phyloP scores from a whole-genome alignment of 2,113 vertebrate genomes.

The Sylvia atricapilla region DNA sequence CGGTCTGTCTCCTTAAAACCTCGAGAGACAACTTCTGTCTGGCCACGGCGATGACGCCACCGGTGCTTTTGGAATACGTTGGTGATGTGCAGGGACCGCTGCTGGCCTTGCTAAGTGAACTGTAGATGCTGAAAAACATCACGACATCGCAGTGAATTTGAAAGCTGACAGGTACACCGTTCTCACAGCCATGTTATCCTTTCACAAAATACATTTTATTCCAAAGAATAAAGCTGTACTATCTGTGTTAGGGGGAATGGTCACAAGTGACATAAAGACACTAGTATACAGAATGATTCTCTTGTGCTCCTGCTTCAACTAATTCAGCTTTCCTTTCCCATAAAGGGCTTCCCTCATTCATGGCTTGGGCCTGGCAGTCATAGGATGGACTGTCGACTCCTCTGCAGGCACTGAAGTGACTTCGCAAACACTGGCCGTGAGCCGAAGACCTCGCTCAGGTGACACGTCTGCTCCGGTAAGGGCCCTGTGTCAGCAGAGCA shows the following conservation, averaged over 20 bases:
- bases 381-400: not conserved
- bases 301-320: not conserved
- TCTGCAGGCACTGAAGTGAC: not conserved
- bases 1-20: not conserved
- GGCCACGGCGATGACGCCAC: not conserved
- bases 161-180: fast-evolving
- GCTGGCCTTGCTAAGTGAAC: not conserved
- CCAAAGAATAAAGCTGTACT: not conserved
- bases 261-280: not conserved
- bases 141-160: not conserved
- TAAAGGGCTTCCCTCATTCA: not conserved
- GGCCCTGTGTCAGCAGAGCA: not conserved
- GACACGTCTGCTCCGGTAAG: not conserved
- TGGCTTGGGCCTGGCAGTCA: not conserved
- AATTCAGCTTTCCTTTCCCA: not conserved
- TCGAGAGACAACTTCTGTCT: not conserved
- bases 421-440: fast-evolving
- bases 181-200: not conserved
- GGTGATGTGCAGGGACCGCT: fast-evolving
- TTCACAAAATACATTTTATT: not conserved
- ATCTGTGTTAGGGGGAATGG: not conserved
- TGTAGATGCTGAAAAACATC: not conserved
- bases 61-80: fast-evolving
- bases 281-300: fast-evolving
- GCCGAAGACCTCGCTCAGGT: not conserved